phyloP scores from a whole-genome alignment of 2,113 vertebrate genomes.

The Geococcyx californianus region DNA sequence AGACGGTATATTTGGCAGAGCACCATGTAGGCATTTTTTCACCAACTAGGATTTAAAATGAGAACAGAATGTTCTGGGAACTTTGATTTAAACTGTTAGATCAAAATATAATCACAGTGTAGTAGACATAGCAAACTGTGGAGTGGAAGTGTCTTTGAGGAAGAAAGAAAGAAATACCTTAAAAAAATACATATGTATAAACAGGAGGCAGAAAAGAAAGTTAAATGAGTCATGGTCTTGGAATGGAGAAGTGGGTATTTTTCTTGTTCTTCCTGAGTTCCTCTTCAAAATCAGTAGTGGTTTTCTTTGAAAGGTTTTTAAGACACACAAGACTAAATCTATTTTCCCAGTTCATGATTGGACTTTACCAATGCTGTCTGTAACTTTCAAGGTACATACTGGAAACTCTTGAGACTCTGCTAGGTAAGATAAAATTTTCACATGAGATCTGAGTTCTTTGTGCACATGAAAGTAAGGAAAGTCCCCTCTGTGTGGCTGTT shows the following conservation, averaged over 20 bases:
- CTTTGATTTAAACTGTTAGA: background rate
- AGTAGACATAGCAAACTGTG: background rate
- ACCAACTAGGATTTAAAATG: background rate
- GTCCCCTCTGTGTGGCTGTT: background rate
- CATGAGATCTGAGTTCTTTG: fast-evolving
- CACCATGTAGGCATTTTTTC: background rate
- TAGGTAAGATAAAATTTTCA: background rate
- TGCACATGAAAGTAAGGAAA: background rate
- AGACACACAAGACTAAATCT: background rate
- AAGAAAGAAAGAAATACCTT: background rate
- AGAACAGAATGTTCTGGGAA: background rate
- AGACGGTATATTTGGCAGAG: background rate
- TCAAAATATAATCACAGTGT: background rate
- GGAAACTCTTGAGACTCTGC: background rate
- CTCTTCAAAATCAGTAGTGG: background rate
- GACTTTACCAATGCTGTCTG: background rate
- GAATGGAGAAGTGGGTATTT: slow-evolving; percentile 13
- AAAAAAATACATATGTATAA: background rate
- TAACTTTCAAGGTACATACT: background rate
- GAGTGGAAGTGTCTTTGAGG: background rate
- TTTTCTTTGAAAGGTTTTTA: slow-evolving; percentile 2
- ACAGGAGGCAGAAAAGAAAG: background rate
- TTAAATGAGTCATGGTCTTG: background rate
- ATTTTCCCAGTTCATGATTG: background rate
- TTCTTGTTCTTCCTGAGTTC: background rate